A percentile compares a stretch with the other conserved stretches of the same genome.
phyloP scores from a whole-genome alignment of 1,140 invertebrate species.

The Papilio polytes region DNA sequence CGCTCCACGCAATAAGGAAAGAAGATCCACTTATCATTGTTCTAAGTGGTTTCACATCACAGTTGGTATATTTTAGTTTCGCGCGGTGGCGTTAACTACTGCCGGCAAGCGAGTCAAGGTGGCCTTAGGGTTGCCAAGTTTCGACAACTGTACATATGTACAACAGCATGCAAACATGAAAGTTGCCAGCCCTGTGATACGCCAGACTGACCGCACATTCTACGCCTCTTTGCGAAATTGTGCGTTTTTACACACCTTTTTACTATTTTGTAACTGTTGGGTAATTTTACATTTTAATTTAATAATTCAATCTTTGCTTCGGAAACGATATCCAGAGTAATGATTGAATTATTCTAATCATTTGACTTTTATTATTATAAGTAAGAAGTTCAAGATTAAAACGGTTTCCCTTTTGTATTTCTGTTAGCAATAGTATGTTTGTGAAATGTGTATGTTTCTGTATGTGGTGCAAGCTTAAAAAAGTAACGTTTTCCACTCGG shows the following conservation, averaged over 20 bases:
- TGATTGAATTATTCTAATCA: too few relatives aligned
- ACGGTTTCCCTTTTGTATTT: too few relatives aligned
- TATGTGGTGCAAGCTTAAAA: slow-evolving; percentile 49
- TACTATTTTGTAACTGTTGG: neutral
- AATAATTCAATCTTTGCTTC: neutral
- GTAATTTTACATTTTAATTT: neutral
- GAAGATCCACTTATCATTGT: slow-evolving; percentile 30
- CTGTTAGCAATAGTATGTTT: neutral
- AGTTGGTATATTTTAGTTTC: slow-evolving; percentile 24
- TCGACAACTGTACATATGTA: neutral
- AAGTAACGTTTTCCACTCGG: slow-evolving; percentile 54
- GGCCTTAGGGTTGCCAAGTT: neutral
- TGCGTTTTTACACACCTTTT: slow-evolving; percentile 16
- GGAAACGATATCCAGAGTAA: neutral
- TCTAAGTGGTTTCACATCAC: slow-evolving; percentile 20
- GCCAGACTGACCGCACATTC: neutral
- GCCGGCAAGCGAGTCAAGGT: slow-evolving; percentile 6
- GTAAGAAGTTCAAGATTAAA: too few relatives aligned
- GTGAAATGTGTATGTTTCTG: slow-evolving; percentile 40
- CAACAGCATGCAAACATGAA: neutral
- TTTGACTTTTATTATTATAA: too few relatives aligned
- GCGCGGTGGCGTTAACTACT: neutral
- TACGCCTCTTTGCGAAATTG: neutral
- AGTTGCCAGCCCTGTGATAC: neutral
- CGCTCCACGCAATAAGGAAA: slow-evolving; percentile 24